Base-by-base conservation (phyloP, 1,140 invertebrate genomes). In the Psilanteris sp. region DNA sequence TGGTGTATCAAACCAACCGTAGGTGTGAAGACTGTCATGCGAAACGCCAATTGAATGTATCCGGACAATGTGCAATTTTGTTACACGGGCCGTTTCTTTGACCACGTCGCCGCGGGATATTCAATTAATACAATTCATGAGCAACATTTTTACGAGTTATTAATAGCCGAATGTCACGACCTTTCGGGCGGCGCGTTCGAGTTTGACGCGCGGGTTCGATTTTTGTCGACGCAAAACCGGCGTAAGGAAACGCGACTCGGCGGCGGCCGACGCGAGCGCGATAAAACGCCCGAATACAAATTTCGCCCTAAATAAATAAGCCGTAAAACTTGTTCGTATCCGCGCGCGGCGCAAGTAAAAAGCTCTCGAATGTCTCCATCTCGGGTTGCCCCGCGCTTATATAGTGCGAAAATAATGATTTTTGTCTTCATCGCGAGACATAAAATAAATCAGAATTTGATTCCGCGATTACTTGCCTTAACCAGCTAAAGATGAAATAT, bases 401-500 rank as follows among this genome's bases (percentile, higher is more conserved):
- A n/a, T n/a, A n/a, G 18, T 8, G n/a, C 36, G 29, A 36, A 10
- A 55, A 52, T 48, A 66, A 73, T 73, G 50, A 73, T 59, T 66
- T 59, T 59, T 44, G 50, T 44, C 36, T 34, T 52, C 59, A 50
- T 50, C 37, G 34, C 13, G 15, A 52, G 50, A 57, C 43, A 66
- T 74, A 44, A 74, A 67, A 67, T 74, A 67, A 74, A 61, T 74
- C 61, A 66, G 61, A 52, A 67, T 74, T 74, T 44, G 54, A 74
- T 74, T 74, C 46, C 37, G 18, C 43, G 61, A 74, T 61, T 67
- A 74, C 36, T 73, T 32, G 50, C 48, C 57, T 64, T 43, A 48
- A 64, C 48, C 50, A 54, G 50, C 59, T 39, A 57, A 64, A 64
- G 68, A 74, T 66, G 52, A 66, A 66, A 74, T 74, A 74, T 74